phyloP scores from a whole-genome alignment of 2,113 vertebrate genomes.

The Phaethornis superciliosus region DNA sequence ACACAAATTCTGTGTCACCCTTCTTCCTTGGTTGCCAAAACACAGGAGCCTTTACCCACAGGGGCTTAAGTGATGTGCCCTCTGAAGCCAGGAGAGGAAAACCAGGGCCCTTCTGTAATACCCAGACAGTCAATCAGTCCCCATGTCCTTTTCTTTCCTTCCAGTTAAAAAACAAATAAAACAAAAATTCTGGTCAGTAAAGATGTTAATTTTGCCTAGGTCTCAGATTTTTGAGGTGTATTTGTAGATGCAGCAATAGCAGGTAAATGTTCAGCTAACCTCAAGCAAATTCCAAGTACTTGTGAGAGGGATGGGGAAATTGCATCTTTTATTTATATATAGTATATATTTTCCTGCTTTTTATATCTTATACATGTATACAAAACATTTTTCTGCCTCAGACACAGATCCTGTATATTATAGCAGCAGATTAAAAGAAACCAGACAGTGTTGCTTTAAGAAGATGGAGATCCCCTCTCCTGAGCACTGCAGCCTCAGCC shows the following conservation, averaged over 20 bases:
- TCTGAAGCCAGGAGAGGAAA: neutral
- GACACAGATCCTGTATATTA: neutral
- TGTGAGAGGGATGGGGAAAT: neutral
- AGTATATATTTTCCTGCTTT: too few relatives aligned
- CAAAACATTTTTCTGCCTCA: neutral
- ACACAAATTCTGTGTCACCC: neutral
- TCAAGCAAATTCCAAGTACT: neutral
- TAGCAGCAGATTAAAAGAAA: neutral
- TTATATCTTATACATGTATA: too few relatives aligned
- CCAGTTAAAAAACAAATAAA: neutral
- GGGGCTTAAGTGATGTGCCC: neutral
- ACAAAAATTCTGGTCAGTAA: neutral
- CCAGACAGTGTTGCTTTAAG: slow-evolving; percentile 12
- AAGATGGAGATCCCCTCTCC: neutral
- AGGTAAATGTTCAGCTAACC: neutral
- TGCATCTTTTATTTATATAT: neutral
- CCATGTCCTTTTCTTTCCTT: neutral
- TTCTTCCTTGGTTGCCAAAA: slow-evolving; percentile 7
- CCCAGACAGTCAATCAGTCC: neutral
- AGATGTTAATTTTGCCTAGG: neutral
- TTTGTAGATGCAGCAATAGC: neutral
- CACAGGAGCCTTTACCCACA: neutral
- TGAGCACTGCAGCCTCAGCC: neutral
- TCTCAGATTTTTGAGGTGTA: neutral
- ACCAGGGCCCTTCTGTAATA: neutral